phyloP scores from a whole-genome alignment of 1,140 invertebrate species.

The Hyposmocoma kahamanoa region DNA sequence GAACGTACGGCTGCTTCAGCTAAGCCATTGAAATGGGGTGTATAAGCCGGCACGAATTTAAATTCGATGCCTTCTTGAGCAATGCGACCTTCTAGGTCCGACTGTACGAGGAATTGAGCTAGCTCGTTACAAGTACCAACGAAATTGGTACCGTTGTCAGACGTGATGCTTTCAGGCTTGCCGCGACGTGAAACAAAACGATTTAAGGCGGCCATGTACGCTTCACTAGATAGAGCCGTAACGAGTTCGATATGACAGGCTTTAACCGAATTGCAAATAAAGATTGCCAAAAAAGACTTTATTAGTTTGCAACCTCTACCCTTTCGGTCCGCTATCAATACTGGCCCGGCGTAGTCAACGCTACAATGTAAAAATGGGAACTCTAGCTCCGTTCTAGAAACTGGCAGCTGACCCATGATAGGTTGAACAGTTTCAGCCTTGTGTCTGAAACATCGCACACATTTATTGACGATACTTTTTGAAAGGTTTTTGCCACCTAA shows the following conservation, averaged over 20 bases:
- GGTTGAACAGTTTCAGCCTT: slow-evolving; percentile 14
- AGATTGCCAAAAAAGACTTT: slow-evolving; percentile 25
- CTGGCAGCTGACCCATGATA: slow-evolving; percentile 19
- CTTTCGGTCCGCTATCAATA: slow-evolving; percentile 20
- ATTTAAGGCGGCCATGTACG: slow-evolving; percentile 21
- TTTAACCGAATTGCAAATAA: slow-evolving; percentile 25
- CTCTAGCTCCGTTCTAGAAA: slow-evolving; percentile 11
- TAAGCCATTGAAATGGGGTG: slow-evolving; percentile 2
- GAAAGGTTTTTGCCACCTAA: slow-evolving; percentile 19
- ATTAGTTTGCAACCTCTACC: slow-evolving; percentile 17
- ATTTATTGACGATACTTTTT: slow-evolving; percentile 11
- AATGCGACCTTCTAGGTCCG: slow-evolving; percentile 7
- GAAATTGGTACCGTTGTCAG: slow-evolving; percentile 24
- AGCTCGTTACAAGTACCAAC: slow-evolving; percentile 18
- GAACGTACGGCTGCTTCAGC: slow-evolving; percentile 4
- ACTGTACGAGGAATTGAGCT: slow-evolving; percentile 5
- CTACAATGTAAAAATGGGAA: slow-evolving; percentile 17
- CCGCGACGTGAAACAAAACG: slow-evolving; percentile 23
- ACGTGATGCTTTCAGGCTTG: slow-evolving; percentile 17
- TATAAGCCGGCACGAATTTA: slow-evolving; percentile 4
- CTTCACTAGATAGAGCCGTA: slow-evolving; percentile 22
- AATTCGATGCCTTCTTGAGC: slow-evolving; percentile 13
- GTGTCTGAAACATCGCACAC: slow-evolving; percentile 16
- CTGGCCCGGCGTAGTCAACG: slow-evolving; percentile 19
- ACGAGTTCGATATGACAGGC: slow-evolving; percentile 38